A percentile compares a stretch with the other conserved stretches of the same genome.
These are phyloP conservation scores for Dusona sp. DNA, from an alignment of 2,888 invertebrate genomes.

Conservation along the genomic window DNA sequence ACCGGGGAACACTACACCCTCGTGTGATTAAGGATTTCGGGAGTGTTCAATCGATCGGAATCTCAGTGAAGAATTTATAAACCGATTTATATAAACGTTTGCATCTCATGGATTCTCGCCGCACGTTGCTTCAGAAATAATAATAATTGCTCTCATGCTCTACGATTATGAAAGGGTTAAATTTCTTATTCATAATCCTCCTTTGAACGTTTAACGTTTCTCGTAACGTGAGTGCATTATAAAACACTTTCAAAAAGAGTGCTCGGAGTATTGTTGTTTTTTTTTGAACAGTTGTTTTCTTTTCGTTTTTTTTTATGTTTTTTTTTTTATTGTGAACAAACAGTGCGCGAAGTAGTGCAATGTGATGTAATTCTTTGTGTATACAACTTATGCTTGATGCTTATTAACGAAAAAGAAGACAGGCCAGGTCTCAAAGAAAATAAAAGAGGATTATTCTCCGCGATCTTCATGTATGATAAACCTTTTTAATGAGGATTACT, in stretches of 20 bases:
- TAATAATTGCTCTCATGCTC: background rate
- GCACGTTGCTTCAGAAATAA: background rate
- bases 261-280: background rate
- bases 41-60: constrained; percentile 18
- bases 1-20: background rate
- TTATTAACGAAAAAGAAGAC: background rate
- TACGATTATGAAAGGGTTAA: background rate
- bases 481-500: constrained; percentile 51
- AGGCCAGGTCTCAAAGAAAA: background rate
- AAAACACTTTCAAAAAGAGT: background rate
- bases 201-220: background rate
- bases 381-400: background rate
- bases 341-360: constrained; percentile 2
- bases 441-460: constrained; percentile 60
- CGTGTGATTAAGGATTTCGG: constrained; percentile 15
- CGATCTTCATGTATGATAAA: background rate
- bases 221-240: background rate
- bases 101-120: background rate
- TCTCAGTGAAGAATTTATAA: background rate
- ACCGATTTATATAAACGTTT: background rate
- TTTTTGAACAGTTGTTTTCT: background rate
- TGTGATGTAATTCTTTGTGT: constrained; percentile 4
- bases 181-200: background rate
- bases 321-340: constrained; percentile 28
- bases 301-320: background rate